Percentiles rank a stretch among this genome's conserved stretches.
Conservation (phyloP, 92 coral and sea anemone species). For the Porites cylindrica region DNA sequence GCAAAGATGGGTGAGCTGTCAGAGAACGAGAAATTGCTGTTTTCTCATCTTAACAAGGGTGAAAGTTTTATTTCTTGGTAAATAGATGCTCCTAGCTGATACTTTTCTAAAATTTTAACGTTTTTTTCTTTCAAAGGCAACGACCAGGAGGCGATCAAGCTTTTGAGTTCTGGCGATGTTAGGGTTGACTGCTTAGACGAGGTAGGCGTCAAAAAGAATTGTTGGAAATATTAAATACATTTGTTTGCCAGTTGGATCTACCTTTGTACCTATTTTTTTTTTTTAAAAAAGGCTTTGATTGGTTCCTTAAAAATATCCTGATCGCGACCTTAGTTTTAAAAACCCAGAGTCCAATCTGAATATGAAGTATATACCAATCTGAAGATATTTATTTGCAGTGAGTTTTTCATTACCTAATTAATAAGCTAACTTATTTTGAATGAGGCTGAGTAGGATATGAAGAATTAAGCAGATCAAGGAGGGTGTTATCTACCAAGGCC, state of each 20-base stretch:
- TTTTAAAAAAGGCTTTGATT: no score
- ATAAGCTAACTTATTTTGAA: no score
- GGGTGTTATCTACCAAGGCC: no score
- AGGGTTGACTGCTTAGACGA: conserved; percentile 75
- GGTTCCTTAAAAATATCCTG: no score
- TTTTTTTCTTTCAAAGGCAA: conserved; percentile 64
- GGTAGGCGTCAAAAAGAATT: neutral
- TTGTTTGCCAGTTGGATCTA: neutral
- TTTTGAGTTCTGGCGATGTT: conserved; percentile 75
- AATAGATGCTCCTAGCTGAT: neutral
- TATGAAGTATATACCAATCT: no score
- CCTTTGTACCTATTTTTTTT: neutral
- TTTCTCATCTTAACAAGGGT: conserved; percentile 79
- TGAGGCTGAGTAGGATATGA: no score
- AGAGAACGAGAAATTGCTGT: conserved; percentile 56
- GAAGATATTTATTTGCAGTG: no score
- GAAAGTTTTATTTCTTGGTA: neutral
- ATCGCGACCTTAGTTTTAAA: no score
- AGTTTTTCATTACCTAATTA: no score
- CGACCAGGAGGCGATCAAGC: conserved; percentile 70
- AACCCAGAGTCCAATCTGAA: no score
- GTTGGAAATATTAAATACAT: neutral
- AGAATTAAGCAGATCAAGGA: no score
- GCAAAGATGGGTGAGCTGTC: conserved; percentile 65
- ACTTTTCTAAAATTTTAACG: neutral